A percentile compares a stretch with the other conserved stretches of the same genome.
These are phyloP conservation scores for Melanotaenia trifasciata DNA, from an alignment of 2,797 vertebrate genomes.

Conservation along the genomic window DNA sequence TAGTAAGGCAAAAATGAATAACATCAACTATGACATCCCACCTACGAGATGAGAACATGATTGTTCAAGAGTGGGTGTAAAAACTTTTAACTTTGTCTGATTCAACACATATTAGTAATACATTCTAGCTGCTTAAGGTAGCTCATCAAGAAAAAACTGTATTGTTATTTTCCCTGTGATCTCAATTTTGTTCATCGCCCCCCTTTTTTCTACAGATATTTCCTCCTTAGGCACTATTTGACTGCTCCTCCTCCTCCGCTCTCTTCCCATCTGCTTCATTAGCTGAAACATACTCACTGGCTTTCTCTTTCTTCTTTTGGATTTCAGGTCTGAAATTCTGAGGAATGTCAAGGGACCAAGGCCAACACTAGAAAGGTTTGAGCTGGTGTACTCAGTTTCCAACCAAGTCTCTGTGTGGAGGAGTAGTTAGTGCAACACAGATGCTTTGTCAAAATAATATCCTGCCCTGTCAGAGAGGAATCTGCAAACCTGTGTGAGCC, in stretches of 20 bases:
- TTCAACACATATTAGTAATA: not conserved
- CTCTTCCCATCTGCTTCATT: slow-evolving; percentile 46
- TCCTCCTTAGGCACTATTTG: slow-evolving; percentile 14
- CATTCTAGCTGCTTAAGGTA: not conserved
- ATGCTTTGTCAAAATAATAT: slow-evolving; percentile 67
- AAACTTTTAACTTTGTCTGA: not conserved
- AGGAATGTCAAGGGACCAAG: slow-evolving; percentile 28
- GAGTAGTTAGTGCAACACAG: slow-evolving; percentile 35
- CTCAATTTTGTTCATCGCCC: slow-evolving; percentile 6
- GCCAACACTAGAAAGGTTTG: slow-evolving; percentile 48
- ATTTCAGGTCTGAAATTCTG: slow-evolving; percentile 25
- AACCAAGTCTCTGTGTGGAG: slow-evolving; percentile 26
- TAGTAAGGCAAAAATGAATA: not conserved
- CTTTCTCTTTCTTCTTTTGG: not conserved
- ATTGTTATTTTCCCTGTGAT: not conserved
- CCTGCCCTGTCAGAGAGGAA: slow-evolving; percentile 65
- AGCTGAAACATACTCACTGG: slow-evolving; percentile 38
- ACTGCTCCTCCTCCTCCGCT: slow-evolving; percentile 20
- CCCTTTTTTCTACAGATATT: slow-evolving; percentile 5
- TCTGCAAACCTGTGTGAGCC: slow-evolving; percentile 47
- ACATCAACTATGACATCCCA: too few relatives aligned
- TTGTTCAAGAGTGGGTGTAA: too few relatives aligned
- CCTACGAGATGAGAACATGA: too few relatives aligned
- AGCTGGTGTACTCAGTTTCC: slow-evolving; percentile 26
- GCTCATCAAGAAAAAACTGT: not conserved